Conservation (phyloP, 2,888 invertebrate species). For the Neoaliturus tenellus region DNA sequence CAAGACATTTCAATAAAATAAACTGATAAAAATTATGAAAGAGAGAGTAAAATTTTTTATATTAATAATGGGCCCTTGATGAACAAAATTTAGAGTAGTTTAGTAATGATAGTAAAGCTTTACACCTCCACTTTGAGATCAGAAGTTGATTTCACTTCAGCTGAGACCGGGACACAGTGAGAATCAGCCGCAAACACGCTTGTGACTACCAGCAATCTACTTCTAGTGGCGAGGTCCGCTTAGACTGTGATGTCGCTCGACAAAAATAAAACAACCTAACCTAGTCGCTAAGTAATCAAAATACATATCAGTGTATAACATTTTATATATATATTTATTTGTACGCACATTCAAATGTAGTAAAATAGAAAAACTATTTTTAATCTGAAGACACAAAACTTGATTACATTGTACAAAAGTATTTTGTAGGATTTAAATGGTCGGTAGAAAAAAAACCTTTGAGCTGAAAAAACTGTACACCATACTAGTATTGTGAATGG, state of each 20-base stretch:
- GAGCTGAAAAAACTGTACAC: no score
- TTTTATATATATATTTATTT: constrained; percentile 48
- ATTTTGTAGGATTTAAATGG: background rate
- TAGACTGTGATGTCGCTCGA: constrained; percentile 30
- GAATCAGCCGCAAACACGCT: constrained; percentile 10
- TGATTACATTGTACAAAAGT: constrained; percentile 43
- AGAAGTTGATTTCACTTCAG: constrained; percentile 26
- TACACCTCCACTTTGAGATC: background rate
- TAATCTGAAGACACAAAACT: constrained; percentile 46
- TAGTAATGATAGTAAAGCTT: no score
- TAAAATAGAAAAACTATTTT: constrained; percentile 52
- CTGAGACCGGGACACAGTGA: background rate
- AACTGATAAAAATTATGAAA: no score
- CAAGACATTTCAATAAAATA: no score
- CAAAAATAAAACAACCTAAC: constrained; percentile 45
- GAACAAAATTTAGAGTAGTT: background rate
- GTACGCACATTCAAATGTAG: constrained; percentile 51
- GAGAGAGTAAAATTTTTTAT: no score
- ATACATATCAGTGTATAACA: constrained; percentile 48
- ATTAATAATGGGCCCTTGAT: no score
- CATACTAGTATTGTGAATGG: no score
- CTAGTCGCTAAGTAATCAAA: constrained; percentile 49
- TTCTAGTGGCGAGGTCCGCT: constrained; percentile 16
- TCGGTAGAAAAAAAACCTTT: background rate
- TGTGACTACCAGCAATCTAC: background rate